Percentiles rank a stretch among this genome's conserved stretches.
phyloP scores from a whole-genome alignment of 2,113 vertebrate genomes.

The Thunnus maccoyii region DNA sequence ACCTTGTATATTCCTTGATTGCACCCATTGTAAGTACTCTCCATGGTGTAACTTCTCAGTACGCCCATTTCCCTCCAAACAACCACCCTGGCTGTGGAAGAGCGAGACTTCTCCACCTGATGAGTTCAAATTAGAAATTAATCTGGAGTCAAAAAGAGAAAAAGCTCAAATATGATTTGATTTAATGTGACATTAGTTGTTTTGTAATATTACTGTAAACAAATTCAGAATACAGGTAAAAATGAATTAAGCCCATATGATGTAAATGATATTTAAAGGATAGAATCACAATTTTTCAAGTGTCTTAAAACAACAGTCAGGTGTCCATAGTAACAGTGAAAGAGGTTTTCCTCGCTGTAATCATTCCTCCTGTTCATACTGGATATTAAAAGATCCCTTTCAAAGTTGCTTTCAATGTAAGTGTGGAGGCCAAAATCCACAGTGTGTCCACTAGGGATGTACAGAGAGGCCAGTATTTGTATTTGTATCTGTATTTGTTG shows the following conservation, averaged over 20 bases:
- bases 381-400: no score
- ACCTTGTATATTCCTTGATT: slow-evolving; percentile 94
- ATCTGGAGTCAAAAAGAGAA: background rate
- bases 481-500: no score
- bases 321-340: no score
- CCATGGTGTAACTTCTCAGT: slow-evolving; percentile 95
- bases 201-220: background rate
- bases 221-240: background rate
- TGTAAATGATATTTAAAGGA: no score
- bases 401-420: no score
- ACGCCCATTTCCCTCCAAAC: slow-evolving; percentile 94
- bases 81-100: slow-evolving; percentile 91
- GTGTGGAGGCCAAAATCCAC: no score
- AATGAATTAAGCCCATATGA: background rate
- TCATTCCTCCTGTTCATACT: no score
- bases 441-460: no score
- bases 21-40: slow-evolving; percentile 93
- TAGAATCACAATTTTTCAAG: no score
- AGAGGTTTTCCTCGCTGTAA: no score
- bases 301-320: no score
- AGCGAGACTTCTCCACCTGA: slow-evolving; percentile 93
- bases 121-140: slow-evolving; percentile 2
- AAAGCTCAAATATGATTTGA: background rate
- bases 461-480: no score
- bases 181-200: background rate